These are phyloP conservation scores for Psephotus haematonotus DNA, from an alignment of 2,113 vertebrate genomes.

Conservation along the genomic window DNA sequence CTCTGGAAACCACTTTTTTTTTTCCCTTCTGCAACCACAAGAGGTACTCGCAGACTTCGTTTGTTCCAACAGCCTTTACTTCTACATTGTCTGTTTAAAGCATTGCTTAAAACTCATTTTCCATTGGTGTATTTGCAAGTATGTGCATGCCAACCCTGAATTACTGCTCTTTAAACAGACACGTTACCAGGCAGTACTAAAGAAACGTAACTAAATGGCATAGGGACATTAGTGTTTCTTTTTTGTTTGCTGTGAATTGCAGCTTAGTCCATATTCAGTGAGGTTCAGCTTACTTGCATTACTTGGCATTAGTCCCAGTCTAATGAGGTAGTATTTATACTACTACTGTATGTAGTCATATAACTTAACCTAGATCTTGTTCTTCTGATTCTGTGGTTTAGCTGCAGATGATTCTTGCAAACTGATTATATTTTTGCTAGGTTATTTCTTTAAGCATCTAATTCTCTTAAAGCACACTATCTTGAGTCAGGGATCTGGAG, in stretches of 20 bases:
- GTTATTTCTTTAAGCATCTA: not conserved
- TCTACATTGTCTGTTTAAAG: not conserved
- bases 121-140: not conserved
- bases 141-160: not conserved
- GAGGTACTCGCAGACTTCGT: conserved; percentile 42
- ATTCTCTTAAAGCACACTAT: not conserved
- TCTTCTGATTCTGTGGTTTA: not conserved
- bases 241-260: not conserved
- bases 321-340: not conserved
- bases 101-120: not conserved
- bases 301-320: not conserved
- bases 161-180: not conserved
- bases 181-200: not conserved
- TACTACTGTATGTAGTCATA: not conserved
- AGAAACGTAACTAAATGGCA: not conserved
- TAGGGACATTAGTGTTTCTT: not conserved
- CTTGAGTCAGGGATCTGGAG: not conserved
- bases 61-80: not conserved
- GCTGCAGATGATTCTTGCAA: not conserved
- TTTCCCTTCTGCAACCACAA: conserved; percentile 40
- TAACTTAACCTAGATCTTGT: not conserved
- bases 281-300: not conserved
- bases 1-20: not conserved
- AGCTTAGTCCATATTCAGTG: not conserved
- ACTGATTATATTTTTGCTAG: not conserved